Conservation (phyloP, 2,113 vertebrate genomes). For the Chloebia gouldiae region DNA sequence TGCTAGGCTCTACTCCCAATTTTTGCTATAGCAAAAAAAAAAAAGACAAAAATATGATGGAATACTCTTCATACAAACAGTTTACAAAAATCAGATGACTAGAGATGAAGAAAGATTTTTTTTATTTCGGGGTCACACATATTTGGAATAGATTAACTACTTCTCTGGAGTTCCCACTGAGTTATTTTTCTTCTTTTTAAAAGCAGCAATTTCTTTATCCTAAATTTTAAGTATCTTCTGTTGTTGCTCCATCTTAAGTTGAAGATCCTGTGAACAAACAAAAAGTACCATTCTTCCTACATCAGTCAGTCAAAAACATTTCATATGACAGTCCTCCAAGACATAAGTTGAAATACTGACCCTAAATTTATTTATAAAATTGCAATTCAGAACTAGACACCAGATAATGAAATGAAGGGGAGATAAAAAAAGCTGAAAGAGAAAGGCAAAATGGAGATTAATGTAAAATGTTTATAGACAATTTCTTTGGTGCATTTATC, state of each 20-base stretch:
- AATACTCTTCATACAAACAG: background rate
- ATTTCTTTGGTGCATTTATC: background rate
- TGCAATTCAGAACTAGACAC: background rate
- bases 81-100: background rate
- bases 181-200: constrained; percentile 56
- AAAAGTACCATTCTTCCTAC: background rate
- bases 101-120: background rate
- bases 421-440: background rate
- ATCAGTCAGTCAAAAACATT: background rate
- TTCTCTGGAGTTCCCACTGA: constrained; percentile 21
- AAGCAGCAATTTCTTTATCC: constrained; percentile 62
- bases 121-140: background rate
- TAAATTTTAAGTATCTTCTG: constrained; percentile 66
- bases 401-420: background rate
- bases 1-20: background rate
- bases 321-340: background rate
- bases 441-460: background rate
- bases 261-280: constrained; percentile 71
- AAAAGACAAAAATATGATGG: background rate
- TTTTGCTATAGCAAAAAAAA: background rate
- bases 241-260: constrained; percentile 69
- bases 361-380: background rate
- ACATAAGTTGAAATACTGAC: background rate
- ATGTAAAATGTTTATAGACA: background rate
- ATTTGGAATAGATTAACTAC: constrained; percentile 7